These are phyloP conservation scores for Scyliorhinus canicula DNA, from an alignment of 2,797 vertebrate genomes.

Conservation along the genomic window DNA sequence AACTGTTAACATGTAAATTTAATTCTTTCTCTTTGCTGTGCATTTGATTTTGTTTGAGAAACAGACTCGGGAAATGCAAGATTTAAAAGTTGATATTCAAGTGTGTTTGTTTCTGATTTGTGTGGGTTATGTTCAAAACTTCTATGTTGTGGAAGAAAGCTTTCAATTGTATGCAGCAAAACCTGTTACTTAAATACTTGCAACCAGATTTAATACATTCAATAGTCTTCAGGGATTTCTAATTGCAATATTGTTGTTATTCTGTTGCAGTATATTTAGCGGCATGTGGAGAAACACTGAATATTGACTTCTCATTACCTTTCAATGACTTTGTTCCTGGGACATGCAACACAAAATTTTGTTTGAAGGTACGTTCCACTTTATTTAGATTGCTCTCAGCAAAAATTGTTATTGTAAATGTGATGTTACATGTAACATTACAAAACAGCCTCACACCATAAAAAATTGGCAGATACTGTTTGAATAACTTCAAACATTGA, in stretches of 20 bases:
- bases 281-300: slow-evolving; percentile 93
- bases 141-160: not conserved
- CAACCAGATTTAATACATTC: not conserved
- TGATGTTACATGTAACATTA: not conserved
- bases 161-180: not conserved
- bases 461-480: not conserved
- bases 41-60: not conserved
- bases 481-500: not conserved
- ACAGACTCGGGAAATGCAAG: not conserved
- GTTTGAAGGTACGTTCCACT: slow-evolving; percentile 70
- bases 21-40: not conserved
- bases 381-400: not conserved
- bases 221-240: not conserved
- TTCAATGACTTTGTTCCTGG: slow-evolving; percentile 92
- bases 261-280: slow-evolving; percentile 82
- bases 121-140: not conserved
- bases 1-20: not conserved
- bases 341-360: slow-evolving; percentile 85
- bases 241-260: slow-evolving; percentile 38
- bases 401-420: not conserved
- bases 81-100: not conserved
- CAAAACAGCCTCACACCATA: not conserved
- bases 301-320: slow-evolving; percentile 89
- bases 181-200: not conserved
- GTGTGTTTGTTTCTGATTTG: not conserved